These are phyloP conservation scores for Sipha flava DNA, from an alignment of 1,140 invertebrate genomes.

Conservation along the genomic window DNA sequence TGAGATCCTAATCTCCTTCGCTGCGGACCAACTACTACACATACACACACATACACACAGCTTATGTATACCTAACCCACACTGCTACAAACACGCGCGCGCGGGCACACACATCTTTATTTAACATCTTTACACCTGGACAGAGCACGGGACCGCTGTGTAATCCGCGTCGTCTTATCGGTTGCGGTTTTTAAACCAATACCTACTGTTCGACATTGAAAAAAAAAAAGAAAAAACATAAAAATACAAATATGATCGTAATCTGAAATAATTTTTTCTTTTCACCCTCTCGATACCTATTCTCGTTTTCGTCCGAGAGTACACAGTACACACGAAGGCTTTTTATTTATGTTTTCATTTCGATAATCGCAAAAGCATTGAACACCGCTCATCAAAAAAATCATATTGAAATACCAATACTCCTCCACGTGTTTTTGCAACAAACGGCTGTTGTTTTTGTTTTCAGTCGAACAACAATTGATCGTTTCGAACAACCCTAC, in stretches of 20 bases:
- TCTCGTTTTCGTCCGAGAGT: neutral
- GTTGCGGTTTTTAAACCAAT: slow-evolving; percentile 32
- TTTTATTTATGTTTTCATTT: no score
- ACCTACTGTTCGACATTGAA: neutral
- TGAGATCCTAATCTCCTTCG: slow-evolving; percentile 30
- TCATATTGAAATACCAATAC: no score
- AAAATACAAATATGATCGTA: neutral
- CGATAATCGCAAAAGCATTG: no score
- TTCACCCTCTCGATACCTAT: neutral
- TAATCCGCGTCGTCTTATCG: slow-evolving; percentile 22
- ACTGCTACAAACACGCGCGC: neutral
- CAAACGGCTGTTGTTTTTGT: no score
- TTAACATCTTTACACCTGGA: slow-evolving; percentile 30
- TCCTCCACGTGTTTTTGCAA: no score
- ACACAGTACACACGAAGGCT: no score
- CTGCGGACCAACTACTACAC: neutral
- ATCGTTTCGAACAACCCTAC: no score
- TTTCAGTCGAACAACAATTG: no score
- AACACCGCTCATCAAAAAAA: no score
- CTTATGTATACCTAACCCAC: neutral
- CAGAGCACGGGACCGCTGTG: neutral
- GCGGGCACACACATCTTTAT: slow-evolving; percentile 17
- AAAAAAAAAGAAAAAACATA: neutral
- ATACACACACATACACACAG: neutral
- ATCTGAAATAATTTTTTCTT: neutral